These are phyloP conservation scores for Mustela nigripes DNA, from an alignment of 2,113 vertebrate genomes.

Conservation along the genomic window DNA sequence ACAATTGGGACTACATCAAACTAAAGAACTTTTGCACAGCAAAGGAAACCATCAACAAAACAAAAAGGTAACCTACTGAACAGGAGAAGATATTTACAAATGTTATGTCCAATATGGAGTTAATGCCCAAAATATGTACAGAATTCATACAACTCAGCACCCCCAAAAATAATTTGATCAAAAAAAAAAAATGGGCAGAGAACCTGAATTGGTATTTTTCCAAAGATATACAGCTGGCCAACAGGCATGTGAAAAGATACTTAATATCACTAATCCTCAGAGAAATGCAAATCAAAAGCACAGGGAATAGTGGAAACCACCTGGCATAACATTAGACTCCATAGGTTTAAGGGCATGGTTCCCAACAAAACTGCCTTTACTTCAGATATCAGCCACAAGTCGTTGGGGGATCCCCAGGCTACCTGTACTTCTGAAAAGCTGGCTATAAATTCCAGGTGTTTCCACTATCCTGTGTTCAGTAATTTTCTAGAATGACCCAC, in stretches of 20 bases:
- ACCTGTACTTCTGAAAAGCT: not conserved
- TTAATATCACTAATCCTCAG: not conserved
- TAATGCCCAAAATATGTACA: not conserved
- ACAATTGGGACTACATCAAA: not conserved
- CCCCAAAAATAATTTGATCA: not conserved
- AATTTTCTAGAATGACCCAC: not conserved
- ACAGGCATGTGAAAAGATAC: not conserved
- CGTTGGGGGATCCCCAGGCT: not conserved
- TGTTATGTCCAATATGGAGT: not conserved
- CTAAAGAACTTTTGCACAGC: not conserved
- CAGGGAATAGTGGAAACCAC: not conserved
- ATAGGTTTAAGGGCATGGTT: not conserved
- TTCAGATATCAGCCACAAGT: not conserved
- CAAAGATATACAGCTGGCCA: not conserved
- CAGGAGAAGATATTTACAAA: not conserved
- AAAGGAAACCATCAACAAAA: not conserved
- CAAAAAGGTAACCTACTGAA: not conserved
- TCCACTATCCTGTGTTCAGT: not conserved
- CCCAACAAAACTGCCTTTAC: not conserved
- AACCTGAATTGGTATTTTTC: not conserved
- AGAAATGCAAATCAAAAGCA: not conserved
- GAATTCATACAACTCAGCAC: not conserved
- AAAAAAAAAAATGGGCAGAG: not conserved
- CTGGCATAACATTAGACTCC: not conserved
- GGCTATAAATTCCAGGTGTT: not conserved